Evolutionary conservation across 2,113 vertebrate genomes (phyloP).

Genomic region (Pseudopipra pipra): DNA sequence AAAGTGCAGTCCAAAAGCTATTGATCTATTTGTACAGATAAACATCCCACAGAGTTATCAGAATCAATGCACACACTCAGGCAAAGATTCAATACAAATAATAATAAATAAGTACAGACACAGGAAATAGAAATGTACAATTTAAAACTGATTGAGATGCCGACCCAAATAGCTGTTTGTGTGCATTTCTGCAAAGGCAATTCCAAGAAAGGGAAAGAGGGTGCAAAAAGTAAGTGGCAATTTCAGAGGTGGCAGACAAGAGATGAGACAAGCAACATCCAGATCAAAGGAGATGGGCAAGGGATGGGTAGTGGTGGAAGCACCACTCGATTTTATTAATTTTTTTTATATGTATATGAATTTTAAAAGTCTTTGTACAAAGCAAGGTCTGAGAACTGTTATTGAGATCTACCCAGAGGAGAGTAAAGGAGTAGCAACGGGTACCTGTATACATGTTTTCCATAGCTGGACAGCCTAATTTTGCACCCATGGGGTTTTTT

Average conservation of each 20-base stretch:
- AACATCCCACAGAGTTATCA: neutral
- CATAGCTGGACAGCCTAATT: neutral
- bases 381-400: neutral
- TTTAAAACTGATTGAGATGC: conserved; percentile 37
- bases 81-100: conserved; percentile 20
- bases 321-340: neutral
- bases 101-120: neutral
- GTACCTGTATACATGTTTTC: neutral
- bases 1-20: neutral
- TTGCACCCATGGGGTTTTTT: neutral
- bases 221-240: neutral
- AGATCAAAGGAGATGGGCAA: neutral
- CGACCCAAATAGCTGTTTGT: neutral
- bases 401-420: neutral
- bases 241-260: neutral
- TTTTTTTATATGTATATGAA: neutral
- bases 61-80: neutral
- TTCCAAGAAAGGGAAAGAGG: neutral
- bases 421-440: neutral
- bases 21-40: conserved; percentile 11
- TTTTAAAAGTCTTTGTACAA: neutral
- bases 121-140: neutral
- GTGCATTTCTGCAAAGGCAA: neutral
- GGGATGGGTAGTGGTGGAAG: neutral
- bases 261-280: neutral